These are phyloP conservation scores for Drosophila yakuba DNA, from an alignment of 1,140 invertebrate species.

Conservation along the genomic window DNA sequence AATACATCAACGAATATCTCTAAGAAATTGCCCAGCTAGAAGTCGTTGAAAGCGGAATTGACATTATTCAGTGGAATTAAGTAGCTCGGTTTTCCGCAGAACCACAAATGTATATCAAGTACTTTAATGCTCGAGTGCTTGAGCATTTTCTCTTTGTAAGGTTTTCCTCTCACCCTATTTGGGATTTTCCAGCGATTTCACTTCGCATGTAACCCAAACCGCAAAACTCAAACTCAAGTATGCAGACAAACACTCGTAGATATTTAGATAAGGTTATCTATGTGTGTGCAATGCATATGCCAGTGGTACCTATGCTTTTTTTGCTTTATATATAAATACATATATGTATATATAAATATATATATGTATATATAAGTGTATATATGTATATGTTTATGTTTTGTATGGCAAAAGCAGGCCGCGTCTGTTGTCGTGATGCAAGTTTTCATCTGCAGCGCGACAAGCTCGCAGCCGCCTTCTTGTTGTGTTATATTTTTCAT, in stretches of 20 bases:
- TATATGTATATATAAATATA: constrained; percentile 1
- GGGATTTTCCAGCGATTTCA: constrained; percentile 30
- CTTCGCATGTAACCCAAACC: constrained; percentile 28
- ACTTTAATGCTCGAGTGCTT: constrained; percentile 27
- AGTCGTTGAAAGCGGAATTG: background rate
- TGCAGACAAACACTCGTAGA: constrained; percentile 11
- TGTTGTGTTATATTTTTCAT: constrained; percentile 56
- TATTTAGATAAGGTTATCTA: constrained; percentile 18
- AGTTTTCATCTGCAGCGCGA: constrained; percentile 15
- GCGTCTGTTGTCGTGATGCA: constrained; percentile 33
- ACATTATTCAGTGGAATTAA: background rate
- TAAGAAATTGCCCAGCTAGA: background rate
- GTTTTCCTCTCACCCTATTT: constrained; percentile 1
- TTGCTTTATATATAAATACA: background rate
- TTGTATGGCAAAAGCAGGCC: constrained; percentile 23
- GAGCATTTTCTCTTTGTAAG: constrained; percentile 2
- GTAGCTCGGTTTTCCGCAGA: constrained; percentile 8
- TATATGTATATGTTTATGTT: background rate
- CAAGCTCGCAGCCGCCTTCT: background rate
- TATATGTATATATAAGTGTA: background rate
- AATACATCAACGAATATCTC: background rate
- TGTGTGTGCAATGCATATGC: background rate
- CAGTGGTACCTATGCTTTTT: too few relatives aligned
- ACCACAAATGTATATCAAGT: constrained; percentile 26
- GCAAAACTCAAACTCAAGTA: constrained; percentile 22